Evolutionary conservation across 2,113 vertebrate genomes (phyloP), one percentile per base, ranked within the genome.

Genomic region (Lanius collurio): DNA sequence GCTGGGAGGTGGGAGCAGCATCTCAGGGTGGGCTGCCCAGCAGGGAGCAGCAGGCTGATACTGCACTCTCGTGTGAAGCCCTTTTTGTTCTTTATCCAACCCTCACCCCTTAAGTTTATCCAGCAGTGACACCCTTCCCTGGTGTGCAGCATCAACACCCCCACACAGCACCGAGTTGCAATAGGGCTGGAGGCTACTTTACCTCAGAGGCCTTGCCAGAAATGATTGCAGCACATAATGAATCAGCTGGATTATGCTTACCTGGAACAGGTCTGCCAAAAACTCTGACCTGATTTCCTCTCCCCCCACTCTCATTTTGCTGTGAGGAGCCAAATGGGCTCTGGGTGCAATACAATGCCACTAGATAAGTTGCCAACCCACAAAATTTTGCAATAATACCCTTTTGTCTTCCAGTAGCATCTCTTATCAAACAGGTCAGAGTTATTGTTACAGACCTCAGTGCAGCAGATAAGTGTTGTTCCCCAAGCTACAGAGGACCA

Each of bases 211-310:
- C 60, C 77, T 16, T 96, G 97, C 95, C 97, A 97, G 89, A 24
- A 83, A 89, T 4, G 78, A 83, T 97, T 97, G 96, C 97, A 94
- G 95, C 93, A 97, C 87, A 30, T 53, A 78, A 35, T 97, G 97
- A 97, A 94, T 97, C 97, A 97, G 95, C 95, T 97, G 95, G 92
- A 95, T 95, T 95, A 91, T 83, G 91, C 94, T 94, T 73, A 94
- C 95, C 97, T 97, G 65, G 84, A 95, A 74, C 27, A 90, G 70
- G 73, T 64, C 94, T 92, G 94, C 95, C 95, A 90, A 96, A 97
- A 95, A 87, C 95, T 95, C 96, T 96, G 93, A 95, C 95, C 95
- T 95, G 96, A 80, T 96, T 97, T 95, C 95, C 95, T 96, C 85
- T 95, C 91, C 89, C 95, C 95, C 73, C 49, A 94, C 70, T 94